A percentile compares a stretch with the other conserved stretches of the same genome.
Evolutionary conservation across 2,797 vertebrate species (phyloP).

Genomic region (Cygnus olor): DNA sequence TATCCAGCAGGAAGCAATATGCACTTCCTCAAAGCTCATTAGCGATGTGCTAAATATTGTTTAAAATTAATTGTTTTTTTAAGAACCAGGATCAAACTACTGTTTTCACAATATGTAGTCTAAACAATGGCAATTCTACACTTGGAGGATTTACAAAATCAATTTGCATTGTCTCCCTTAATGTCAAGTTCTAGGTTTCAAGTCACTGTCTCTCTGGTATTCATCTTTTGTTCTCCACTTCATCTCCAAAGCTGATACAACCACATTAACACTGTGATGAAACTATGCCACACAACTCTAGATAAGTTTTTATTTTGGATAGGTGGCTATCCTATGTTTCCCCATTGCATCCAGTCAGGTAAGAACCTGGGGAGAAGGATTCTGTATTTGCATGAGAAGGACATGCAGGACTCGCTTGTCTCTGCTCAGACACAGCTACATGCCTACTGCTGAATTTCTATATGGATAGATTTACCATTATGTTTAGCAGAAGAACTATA

Average conservation of each 20-base stretch:
- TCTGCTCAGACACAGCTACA: not conserved
- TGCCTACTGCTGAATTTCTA: not conserved
- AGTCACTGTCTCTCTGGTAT: not conserved
- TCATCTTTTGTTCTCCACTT: not conserved
- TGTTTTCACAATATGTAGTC: accelerated
- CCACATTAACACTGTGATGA: not conserved
- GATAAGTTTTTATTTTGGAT: not conserved
- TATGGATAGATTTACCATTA: not conserved
- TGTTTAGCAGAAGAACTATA: not conserved
- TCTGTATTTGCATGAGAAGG: not conserved
- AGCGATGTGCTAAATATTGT: not conserved
- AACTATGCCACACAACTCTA: not conserved
- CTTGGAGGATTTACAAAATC: not conserved
- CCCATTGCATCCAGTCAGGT: not conserved
- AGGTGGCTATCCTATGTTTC: not conserved
- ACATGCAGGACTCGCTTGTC: not conserved
- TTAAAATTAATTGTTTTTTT: not conserved
- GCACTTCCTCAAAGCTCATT: not conserved
- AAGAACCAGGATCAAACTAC: not conserved
- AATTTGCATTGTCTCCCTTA: not conserved
- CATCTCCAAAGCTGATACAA: not conserved
- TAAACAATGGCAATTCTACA: not conserved
- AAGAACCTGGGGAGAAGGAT: not conserved
- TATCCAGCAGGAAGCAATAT: not conserved
- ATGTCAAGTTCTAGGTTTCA: not conserved